A percentile compares a stretch with the other conserved stretches of the same genome.
phyloP scores from a whole-genome alignment of 1,140 invertebrate species.

The Drosophila repletoides region DNA sequence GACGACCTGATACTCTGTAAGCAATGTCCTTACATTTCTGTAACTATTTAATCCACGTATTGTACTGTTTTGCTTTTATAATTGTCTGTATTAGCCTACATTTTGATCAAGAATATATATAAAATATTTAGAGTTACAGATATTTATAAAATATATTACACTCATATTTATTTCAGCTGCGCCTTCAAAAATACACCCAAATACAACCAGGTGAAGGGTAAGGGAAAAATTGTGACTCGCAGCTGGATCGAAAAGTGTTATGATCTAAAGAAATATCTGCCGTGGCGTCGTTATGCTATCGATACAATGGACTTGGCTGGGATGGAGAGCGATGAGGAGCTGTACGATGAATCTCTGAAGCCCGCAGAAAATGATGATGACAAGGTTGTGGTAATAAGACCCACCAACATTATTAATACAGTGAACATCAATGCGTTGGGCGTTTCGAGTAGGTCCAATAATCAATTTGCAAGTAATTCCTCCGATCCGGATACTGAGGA shows the following conservation, averaged over 20 bases:
- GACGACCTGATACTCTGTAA: too few relatives aligned
- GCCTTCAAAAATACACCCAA: constrained; percentile 95
- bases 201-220: constrained; percentile 88
- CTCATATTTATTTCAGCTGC: constrained; percentile 90
- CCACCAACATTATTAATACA: background rate
- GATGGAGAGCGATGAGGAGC: constrained; percentile 84
- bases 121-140: too few relatives aligned
- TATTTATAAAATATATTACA: too few relatives aligned
- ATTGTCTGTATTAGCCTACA: too few relatives aligned
- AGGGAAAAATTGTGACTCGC: constrained; percentile 88
- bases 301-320: constrained; percentile 82
- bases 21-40: background rate
- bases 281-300: constrained; percentile 88
- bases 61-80: too few relatives aligned
- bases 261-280: constrained; percentile 85
- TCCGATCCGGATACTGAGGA: constrained; percentile 84
- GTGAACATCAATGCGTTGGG: background rate
- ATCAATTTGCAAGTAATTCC: too few relatives aligned
- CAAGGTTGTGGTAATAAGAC: background rate
- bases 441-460: background rate
- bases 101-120: too few relatives aligned
- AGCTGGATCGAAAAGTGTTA: constrained; percentile 90
- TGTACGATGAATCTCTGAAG: constrained; percentile 76
- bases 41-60: background rate
- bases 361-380: constrained; percentile 20